Base-by-base conservation (phyloP, 2,888 invertebrate genomes). In the Coenonympha arcania region DNA sequence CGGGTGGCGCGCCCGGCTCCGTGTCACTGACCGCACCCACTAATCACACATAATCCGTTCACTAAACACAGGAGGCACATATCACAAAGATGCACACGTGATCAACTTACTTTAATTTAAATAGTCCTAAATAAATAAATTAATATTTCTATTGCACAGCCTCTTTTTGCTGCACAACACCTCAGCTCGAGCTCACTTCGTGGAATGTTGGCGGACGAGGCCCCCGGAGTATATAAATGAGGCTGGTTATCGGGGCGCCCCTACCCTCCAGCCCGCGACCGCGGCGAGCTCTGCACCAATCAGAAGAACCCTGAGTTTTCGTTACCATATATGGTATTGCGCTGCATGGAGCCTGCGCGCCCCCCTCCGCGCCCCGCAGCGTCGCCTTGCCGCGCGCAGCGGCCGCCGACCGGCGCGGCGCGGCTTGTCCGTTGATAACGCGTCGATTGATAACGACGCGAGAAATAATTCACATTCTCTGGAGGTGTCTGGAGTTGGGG, bases 241-340 rank as follows among this genome's bases (percentile, higher is more conserved):
- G 82, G 79, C 76, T 78, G 83, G 76, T 83, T 85, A 79, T 83
- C 82, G 83, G 69, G 76, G 79, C 73, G 71, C 81, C 82, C 84
- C 86, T 86, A 84, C 88, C 87, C 87, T 76, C 77, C 83, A 70
- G 78, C 70, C 71, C 73, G 63, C 72, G 68, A 66, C 69, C 69
- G 69, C 73, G 71, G 80, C 87, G 76, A 76, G 91, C 91, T 81
- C 76, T 79, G 78, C 73, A 69, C 82, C 82, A 81, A 82, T 82
- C 79, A 73, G 76, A 80, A 76, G 74, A 76, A 75, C 79, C 68
- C 62, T 62, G 65, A 62, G 62, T 65, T 69, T 71, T 69, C 89
- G 89, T 90, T 87, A 88, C 90, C 90, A 90, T 90, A 90, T 90
- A 91, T 88, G 90, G 90, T 84, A 88, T 87, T 88, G 83, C 79